Evolutionary conservation across 2,113 vertebrate genomes (phyloP).

Genomic region (Hoplias malabaricus): DNA sequence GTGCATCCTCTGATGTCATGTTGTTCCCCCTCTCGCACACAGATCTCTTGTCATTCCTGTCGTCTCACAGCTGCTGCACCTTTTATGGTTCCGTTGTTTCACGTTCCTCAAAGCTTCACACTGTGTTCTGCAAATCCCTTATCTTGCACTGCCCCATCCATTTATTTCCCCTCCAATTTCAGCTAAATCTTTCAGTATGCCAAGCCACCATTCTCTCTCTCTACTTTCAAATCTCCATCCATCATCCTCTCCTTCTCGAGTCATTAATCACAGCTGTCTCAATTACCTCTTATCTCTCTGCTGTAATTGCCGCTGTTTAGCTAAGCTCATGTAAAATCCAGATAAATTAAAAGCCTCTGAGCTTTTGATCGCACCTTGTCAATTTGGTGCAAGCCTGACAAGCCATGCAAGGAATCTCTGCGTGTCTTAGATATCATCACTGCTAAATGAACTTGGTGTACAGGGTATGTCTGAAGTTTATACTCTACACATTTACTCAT

Average conservation of each 20-base stretch:
- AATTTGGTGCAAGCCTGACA: conserved; percentile 8
- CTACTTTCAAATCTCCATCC: neutral
- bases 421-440: too few species aligned
- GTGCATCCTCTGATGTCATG: neutral
- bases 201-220: neutral
- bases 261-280: conserved; percentile 5
- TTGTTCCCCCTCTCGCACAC: neutral
- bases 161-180: conserved; percentile 24
- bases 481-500: too few species aligned
- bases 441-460: too few species aligned
- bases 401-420: neutral
- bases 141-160: conserved; percentile 55
- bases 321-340: conserved; percentile 3
- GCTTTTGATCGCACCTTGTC: conserved; percentile 14
- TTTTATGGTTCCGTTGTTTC: conserved; percentile 19
- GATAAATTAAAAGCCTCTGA: conserved; percentile 12
- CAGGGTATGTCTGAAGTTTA: too few species aligned
- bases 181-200: neutral
- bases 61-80: neutral
- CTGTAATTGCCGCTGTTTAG: conserved; percentile 11
- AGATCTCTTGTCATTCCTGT: conserved; percentile 21
- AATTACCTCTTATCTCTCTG: conserved; percentile 9
- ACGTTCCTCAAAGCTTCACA: neutral
- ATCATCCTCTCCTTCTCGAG: conserved; percentile 16
- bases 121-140: conserved; percentile 51